Evolutionary conservation across 2,113 vertebrate genomes (phyloP), one percentile per base, ranked within the genome.

Genomic region (Pollachius pollachius): DNA sequence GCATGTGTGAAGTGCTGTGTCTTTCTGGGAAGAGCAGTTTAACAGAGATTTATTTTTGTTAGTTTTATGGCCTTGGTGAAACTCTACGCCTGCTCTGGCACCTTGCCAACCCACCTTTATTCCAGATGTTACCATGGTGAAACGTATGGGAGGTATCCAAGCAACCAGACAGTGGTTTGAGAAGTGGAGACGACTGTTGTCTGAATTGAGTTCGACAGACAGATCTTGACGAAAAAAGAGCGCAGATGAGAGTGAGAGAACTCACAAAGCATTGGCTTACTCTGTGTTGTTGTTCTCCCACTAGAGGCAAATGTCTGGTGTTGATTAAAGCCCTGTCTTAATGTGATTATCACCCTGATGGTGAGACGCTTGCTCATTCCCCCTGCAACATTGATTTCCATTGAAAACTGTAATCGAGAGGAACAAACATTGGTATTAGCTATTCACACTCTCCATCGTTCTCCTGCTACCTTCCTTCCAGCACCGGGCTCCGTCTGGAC

Each of bases 81-180:
- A 91, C 88, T 90, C 87, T 81, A 84, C 87, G 85, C 89, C 85
- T 88, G 78, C 82, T 75, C 84, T 94, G 93, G 89, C 93, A 83
- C 54, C 41, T 12, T 88, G 90, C 93, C 90, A 87, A 86, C 80
- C 84, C 92, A 92, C 92, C 91, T 94, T 94, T 91, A 89, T 92
- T 94, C 93, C 92, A 95, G 94, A 93, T 93, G 91, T 93, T 94
- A 88, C 92, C 88, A 89, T 90, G 91, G 92, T 84, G 78, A 94
- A 85, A 87, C 88, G 90, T 82, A 85, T 81, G 79, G 88, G 84
- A 88, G 88, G 88, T 92, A 92, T 92, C 93, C 90, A 92, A 77
- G 92, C 90, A 94, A 90, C 89, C 74, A 83, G 64, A 86, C 87
- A 84, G 88, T 87, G 92, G 90, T 90, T 79, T 86, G 71, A 80